Evolutionary conservation across 2,113 vertebrate genomes (phyloP).

Genomic region (Ahaetulla prasina): DNA sequence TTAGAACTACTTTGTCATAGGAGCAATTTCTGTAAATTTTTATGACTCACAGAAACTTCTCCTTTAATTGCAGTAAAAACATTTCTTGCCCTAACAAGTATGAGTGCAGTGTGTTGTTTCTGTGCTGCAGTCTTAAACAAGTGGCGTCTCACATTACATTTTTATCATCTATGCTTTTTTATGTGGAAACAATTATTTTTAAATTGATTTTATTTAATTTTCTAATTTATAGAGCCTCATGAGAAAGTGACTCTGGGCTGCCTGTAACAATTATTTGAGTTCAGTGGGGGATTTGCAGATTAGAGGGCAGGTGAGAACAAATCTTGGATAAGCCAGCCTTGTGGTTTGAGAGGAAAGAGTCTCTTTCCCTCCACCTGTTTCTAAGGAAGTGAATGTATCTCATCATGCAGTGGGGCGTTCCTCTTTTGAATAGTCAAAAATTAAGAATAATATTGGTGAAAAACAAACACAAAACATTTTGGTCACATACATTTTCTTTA

Average conservation of each 20-base stretch:
- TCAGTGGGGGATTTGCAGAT: neutral
- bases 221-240: no score
- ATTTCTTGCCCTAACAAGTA: neutral
- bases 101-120: neutral
- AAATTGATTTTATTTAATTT: no score
- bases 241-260: no score
- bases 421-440: neutral
- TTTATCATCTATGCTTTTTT: neutral
- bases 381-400: neutral
- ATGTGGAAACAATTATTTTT: neutral
- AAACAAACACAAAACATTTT: neutral
- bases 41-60: neutral
- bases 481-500: neutral
- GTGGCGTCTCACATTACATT: neutral
- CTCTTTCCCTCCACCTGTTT: neutral
- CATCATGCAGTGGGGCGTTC: no score
- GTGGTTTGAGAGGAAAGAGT: neutral
- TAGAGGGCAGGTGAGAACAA: neutral
- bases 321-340: neutral
- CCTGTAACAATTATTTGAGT: neutral
- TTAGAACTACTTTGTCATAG: neutral
- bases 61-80: neutral
- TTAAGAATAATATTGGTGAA: neutral
- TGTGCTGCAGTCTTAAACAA: neutral
- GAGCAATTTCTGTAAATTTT: neutral